Evolutionary conservation across 2,888 invertebrate species (phyloP).

Genomic region (Philereme transversata): DNA sequence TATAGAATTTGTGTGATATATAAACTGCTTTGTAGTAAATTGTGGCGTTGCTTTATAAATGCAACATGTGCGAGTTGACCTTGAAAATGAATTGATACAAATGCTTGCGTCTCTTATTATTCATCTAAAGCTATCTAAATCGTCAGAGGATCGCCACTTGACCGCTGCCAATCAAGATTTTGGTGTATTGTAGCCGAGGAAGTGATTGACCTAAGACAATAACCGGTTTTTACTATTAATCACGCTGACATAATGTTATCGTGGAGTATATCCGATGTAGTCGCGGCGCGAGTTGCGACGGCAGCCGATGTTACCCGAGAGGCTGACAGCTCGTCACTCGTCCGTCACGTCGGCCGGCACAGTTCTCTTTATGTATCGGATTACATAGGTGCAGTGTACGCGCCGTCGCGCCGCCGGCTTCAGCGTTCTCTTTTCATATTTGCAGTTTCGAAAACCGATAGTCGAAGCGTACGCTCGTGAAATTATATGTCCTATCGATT

Average conservation of each 20-base stretch:
- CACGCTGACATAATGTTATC: constrained; percentile 71
- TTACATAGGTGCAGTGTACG: constrained; percentile 71
- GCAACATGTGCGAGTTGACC: constrained; percentile 1
- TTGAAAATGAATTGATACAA: background rate
- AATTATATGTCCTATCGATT: constrained; percentile 54
- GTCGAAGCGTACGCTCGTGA: constrained; percentile 41
- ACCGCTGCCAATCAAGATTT: constrained; percentile 48
- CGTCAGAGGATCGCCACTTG: constrained; percentile 49
- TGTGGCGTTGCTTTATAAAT: background rate
- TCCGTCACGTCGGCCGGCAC: constrained; percentile 73
- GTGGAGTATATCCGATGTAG: constrained; percentile 45
- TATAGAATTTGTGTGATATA: background rate
- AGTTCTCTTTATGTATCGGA: constrained; percentile 71
- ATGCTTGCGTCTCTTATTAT: constrained; percentile 5
- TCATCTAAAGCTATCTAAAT: constrained; percentile 27
- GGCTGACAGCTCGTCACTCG: constrained; percentile 78
- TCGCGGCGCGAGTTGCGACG: constrained; percentile 53
- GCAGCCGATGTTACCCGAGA: constrained; percentile 63
- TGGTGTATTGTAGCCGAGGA: constrained; percentile 43
- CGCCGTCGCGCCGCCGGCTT: constrained; percentile 67
- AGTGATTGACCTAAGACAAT: constrained; percentile 70
- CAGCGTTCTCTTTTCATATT: constrained; percentile 58
- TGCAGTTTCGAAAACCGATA: constrained; percentile 57
- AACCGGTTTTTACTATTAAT: constrained; percentile 68
- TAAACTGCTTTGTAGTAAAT: background rate